Conservation (phyloP, 2,797 vertebrate species). For the Scolopax bukidnonensis region DNA sequence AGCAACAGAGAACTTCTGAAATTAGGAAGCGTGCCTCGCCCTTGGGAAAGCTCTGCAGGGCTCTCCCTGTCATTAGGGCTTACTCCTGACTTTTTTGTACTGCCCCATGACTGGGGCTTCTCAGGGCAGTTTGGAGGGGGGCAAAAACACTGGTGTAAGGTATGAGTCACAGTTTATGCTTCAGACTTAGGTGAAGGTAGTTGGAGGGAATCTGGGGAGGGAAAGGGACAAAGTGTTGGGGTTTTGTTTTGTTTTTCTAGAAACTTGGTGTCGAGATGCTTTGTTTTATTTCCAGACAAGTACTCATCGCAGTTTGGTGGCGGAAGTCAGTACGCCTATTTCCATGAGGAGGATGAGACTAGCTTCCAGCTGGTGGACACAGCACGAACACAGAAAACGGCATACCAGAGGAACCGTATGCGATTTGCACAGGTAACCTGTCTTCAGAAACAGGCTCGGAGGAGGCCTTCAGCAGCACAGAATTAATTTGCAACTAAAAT, state of each 20-base stretch:
- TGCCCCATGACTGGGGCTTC: neutral
- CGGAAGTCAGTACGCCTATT: constrained; percentile 97
- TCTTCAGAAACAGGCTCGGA: neutral
- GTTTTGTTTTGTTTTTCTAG: neutral
- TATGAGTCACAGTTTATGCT: rapidly evolving
- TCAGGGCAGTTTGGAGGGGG: neutral
- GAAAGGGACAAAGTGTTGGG: neutral
- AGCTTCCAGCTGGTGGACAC: constrained; percentile 99
- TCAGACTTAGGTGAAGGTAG: neutral
- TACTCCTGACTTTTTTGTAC: neutral
- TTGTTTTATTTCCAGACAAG: constrained; percentile 84
- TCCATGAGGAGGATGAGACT: constrained; percentile 96
- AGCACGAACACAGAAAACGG: constrained; percentile 94
- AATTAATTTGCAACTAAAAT: neutral
- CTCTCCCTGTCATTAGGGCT: neutral
- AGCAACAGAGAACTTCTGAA: neutral
- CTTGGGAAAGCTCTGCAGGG: neutral
- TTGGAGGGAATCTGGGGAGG: neutral
- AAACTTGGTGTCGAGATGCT: neutral
- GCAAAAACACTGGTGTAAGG: rapidly evolving
- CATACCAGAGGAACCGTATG: constrained; percentile 98
- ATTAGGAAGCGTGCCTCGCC: neutral
- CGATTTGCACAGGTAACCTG: constrained; percentile 91
- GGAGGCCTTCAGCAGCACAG: rapidly evolving
- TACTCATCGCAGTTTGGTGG: constrained; percentile 98